Percentiles rank a stretch among this genome's conserved stretches.
These are phyloP conservation scores for Panurus biarmicus DNA, from an alignment of 2,113 vertebrate genomes.

Conservation along the genomic window DNA sequence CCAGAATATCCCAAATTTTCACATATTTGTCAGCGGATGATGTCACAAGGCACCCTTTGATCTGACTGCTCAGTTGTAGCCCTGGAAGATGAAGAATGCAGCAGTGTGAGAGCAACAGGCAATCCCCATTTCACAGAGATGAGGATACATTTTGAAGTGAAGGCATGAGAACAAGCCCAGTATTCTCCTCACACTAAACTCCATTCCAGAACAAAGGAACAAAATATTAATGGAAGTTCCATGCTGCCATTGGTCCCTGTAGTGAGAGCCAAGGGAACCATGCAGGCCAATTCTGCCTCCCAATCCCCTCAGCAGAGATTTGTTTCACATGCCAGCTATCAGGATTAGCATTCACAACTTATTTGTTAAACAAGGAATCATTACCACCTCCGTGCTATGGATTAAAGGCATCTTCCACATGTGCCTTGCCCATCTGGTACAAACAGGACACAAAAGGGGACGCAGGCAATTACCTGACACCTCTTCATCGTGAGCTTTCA, in stretches of 20 bases:
- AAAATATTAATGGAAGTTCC: neutral
- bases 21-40: constrained; percentile 89
- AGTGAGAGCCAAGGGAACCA: neutral
- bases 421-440: neutral
- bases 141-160: neutral
- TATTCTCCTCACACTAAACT: neutral
- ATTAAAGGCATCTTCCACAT: neutral
- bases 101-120: neutral
- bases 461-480: constrained; percentile 80
- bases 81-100: constrained; percentile 65
- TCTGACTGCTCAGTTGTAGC: constrained; percentile 89
- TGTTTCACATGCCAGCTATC: neutral
- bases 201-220: neutral
- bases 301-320: neutral
- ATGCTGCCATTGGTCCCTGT: neutral
- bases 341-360: neutral
- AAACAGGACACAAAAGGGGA: neutral
- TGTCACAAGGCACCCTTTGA: constrained; percentile 93
- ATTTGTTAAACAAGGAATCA: neutral
- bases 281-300: neutral
- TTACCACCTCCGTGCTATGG: neutral
- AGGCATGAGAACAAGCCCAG: neutral
- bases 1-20: constrained; percentile 94
- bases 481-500: constrained; percentile 89
- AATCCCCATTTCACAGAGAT: neutral